Percentiles rank a stretch among this genome's conserved stretches.
These are phyloP conservation scores for Rhabditophanes sp. DNA, from an alignment of 2,888 invertebrate genomes.

Conservation along the genomic window DNA sequence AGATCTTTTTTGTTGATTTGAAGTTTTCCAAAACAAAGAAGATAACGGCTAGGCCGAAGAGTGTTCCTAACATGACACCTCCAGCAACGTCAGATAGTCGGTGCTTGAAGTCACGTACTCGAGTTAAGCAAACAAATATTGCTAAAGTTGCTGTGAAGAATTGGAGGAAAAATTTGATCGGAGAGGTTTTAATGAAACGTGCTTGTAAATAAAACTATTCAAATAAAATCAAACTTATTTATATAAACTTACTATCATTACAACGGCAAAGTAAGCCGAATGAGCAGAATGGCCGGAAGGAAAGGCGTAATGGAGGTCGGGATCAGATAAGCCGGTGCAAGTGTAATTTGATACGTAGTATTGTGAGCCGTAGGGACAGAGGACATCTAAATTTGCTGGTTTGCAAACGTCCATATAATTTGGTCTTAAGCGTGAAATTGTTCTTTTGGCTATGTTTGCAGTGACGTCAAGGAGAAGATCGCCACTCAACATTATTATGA, in stretches of 20 bases:
- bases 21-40: too few relatives aligned
- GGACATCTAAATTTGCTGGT: constrained; percentile 19
- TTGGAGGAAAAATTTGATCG: constrained; percentile 19
- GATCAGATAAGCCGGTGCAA: constrained; percentile 13
- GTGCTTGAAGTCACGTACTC: constrained; percentile 31
- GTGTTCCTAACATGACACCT: constrained; percentile 22
- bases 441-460: constrained; percentile 22
- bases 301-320: constrained; percentile 24
- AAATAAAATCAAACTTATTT: constrained; percentile 1
- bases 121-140: constrained; percentile 21
- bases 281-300: constrained; percentile 25
- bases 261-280: constrained; percentile 20
- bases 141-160: constrained; percentile 18
- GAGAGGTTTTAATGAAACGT: constrained; percentile 4
- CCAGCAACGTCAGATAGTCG: constrained; percentile 23
- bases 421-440: constrained; percentile 23
- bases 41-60: too few relatives aligned
- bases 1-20: too few relatives aligned
- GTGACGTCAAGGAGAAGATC: constrained; percentile 17
- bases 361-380: constrained; percentile 20
- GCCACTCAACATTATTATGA: constrained; percentile 7
- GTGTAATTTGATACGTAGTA: constrained; percentile 20
- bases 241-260: constrained; percentile 20
- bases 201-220: constrained; percentile 4
- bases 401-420: constrained; percentile 29